A percentile compares a stretch with the other conserved stretches of the same genome.
phyloP scores from a whole-genome alignment of 2,888 invertebrate species.

The Athalia circularis region DNA sequence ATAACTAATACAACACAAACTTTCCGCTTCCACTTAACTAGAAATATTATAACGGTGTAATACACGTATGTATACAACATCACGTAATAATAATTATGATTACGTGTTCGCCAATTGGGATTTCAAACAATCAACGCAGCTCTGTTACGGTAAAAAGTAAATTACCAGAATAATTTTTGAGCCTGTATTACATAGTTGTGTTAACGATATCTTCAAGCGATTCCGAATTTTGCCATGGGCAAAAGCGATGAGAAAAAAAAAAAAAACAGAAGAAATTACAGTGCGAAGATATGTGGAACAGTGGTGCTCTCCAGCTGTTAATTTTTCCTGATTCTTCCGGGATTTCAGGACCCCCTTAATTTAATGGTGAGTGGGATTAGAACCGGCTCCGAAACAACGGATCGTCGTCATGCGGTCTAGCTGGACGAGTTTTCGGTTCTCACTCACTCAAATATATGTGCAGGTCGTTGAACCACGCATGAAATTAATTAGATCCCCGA shows the following conservation, averaged over 20 bases:
- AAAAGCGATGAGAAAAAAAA: neutral
- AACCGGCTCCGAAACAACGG: neutral
- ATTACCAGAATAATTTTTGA: neutral
- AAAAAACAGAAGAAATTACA: neutral
- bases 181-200: neutral
- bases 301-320: neutral
- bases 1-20: too few relatives aligned
- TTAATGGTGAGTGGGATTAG: neutral
- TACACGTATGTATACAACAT: too few relatives aligned
- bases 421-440: too few relatives aligned
- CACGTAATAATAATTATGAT: neutral
- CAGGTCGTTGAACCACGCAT: neutral
- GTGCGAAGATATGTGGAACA: neutral
- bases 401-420: neutral
- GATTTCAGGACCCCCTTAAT: neutral
- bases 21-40: too few relatives aligned
- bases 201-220: neutral
- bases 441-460: too few relatives aligned
- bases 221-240: neutral
- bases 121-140: neutral
- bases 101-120: constrained; percentile 6
- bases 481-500: neutral
- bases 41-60: too few relatives aligned
- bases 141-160: neutral
- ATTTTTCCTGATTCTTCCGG: neutral